A percentile compares a stretch with the other conserved stretches of the same genome.
phyloP scores from a whole-genome alignment of 1,140 invertebrate genomes.

The Drosophila pandora region DNA sequence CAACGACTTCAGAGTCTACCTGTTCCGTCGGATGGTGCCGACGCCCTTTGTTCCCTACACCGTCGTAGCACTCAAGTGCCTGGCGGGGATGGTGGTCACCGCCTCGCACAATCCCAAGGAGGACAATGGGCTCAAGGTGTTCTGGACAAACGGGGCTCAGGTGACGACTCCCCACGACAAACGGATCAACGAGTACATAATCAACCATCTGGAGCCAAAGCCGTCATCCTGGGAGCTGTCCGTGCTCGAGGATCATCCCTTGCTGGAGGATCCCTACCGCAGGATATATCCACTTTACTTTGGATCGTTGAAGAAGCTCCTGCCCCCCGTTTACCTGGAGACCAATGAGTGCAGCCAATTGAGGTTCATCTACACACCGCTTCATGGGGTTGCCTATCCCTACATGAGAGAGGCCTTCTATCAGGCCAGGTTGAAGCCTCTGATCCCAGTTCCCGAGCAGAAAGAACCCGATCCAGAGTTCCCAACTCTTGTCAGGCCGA shows the following conservation, averaged over 20 bases:
- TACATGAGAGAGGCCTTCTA: conserved; percentile 92
- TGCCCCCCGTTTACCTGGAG: conserved; percentile 37
- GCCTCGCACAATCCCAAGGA: conserved; percentile 99
- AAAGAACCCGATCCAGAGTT: conserved; percentile 97
- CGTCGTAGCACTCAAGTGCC: conserved; percentile 88
- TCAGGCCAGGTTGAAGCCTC: conserved; percentile 89
- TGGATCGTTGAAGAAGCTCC: conserved; percentile 22
- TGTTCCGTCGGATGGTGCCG: conserved; percentile 93
- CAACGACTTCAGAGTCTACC: conserved; percentile 91
- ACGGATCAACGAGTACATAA: conserved; percentile 92
- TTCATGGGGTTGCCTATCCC: conserved; percentile 97
- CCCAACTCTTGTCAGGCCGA: conserved; percentile 95
- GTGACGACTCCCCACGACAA: conserved; percentile 96
- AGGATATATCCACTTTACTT: conserved; percentile 46
- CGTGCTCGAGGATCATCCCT: conserved; percentile 6
- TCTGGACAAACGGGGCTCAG: conserved; percentile 97
- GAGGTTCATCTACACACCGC: conserved; percentile 91
- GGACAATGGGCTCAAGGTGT: conserved; percentile 99
- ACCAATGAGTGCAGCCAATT: conserved; percentile 69
- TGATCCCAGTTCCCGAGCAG: conserved; percentile 93
- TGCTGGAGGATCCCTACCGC: conserved; percentile 53
- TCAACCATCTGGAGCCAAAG: conserved; percentile 87
- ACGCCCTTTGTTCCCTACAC: conserved; percentile 97
- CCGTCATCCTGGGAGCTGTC: conserved; percentile 75
- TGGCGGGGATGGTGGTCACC: conserved; percentile 96